A percentile compares a stretch with the other conserved stretches of the same genome.
Conservation (phyloP, 2,113 vertebrate species). For the Clupea harengus region DNA sequence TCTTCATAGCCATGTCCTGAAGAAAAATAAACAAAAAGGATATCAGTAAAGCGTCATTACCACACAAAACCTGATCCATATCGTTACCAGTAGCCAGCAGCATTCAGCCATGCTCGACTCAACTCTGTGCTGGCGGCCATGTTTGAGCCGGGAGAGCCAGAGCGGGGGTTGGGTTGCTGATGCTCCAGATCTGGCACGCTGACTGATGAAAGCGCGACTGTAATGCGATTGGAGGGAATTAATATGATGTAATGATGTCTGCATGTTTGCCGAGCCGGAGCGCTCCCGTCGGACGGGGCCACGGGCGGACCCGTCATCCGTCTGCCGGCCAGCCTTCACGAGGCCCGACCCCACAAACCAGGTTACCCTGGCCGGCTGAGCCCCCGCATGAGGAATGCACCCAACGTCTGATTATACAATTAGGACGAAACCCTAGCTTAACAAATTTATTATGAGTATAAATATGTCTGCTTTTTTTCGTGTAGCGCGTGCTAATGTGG, state of each 20-base stretch:
- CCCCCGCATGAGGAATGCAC: conserved; percentile 49
- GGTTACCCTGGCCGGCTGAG: conserved; percentile 41
- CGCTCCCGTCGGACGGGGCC: conserved; percentile 41
- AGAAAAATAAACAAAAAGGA: too few species aligned
- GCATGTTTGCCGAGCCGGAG: conserved; percentile 40
- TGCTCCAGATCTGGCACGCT: conserved; percentile 16
- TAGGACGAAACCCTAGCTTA: conserved; percentile 55
- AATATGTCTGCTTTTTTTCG: conserved; percentile 58
- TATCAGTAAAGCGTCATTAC: too few species aligned
- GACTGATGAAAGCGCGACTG: conserved; percentile 38
- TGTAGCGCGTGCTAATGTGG: conserved; percentile 54
- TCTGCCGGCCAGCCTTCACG: conserved; percentile 53
- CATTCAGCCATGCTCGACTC: too few species aligned
- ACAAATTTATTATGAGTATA: conserved; percentile 60
- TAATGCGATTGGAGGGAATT: conserved; percentile 66
- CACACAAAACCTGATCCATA: too few species aligned
- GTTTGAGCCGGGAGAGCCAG: not conserved
- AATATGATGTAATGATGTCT: conserved; percentile 69
- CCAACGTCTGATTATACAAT: conserved; percentile 41
- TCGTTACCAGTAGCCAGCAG: too few species aligned
- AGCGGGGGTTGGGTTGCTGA: not conserved
- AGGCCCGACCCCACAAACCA: conserved; percentile 41
- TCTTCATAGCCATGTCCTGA: too few species aligned
- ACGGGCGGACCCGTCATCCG: conserved; percentile 37
- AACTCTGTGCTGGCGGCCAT: not conserved